These are phyloP conservation scores for Psammodynastes pulverulentus DNA, from an alignment of 2,113 vertebrate genomes.

Conservation along the genomic window DNA sequence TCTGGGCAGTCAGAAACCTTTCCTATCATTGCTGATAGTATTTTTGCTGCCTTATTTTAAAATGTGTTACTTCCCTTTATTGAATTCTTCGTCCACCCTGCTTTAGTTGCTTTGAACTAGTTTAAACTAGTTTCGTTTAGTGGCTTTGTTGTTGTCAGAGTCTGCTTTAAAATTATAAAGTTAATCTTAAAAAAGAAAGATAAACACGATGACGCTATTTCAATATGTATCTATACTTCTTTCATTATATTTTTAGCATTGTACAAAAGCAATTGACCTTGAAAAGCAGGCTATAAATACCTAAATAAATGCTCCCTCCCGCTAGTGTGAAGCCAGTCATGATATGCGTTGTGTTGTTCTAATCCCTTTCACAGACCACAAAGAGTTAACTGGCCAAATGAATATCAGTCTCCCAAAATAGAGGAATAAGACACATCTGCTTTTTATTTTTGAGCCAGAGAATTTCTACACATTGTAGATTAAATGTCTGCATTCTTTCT, in stretches of 20 bases:
- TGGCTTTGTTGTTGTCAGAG: background rate
- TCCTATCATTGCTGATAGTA: background rate
- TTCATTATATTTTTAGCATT: background rate
- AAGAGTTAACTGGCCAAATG: conserved; percentile 62
- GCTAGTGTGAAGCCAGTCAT: background rate
- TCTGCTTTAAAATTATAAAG: background rate
- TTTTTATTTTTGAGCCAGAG: conserved; percentile 71
- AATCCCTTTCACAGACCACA: conserved; percentile 17
- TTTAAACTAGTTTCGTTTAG: background rate
- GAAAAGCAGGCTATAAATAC: background rate
- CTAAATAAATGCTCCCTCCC: background rate
- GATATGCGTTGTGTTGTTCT: background rate
- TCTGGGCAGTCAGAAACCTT: background rate
- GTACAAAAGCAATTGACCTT: background rate
- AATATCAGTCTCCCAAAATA: conserved; percentile 42
- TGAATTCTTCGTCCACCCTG: background rate
- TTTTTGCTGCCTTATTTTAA: background rate
- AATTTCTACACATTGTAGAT: conserved; percentile 56
- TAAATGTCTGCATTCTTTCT: conserved; percentile 68
- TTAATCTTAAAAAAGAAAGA: background rate
- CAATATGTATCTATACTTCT: background rate
- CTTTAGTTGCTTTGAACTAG: background rate
- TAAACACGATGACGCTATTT: background rate
- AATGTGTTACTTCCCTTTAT: background rate
- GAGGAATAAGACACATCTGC: conserved; percentile 71